Evolutionary conservation across 2,888 invertebrate genomes (phyloP), one percentile per base, ranked within the genome.

Genomic region (Agonopterix arenella): DNA sequence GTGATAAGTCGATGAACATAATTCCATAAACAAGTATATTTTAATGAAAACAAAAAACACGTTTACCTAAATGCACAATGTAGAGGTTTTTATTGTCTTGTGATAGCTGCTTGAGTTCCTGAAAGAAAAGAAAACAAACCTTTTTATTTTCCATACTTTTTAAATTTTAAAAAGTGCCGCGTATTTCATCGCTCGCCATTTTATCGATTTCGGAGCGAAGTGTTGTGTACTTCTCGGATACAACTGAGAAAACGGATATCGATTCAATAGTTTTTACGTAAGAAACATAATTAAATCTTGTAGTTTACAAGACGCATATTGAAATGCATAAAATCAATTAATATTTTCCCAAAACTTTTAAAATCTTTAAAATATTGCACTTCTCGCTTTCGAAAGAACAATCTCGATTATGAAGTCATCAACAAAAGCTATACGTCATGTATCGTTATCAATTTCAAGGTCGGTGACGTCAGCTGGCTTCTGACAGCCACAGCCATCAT

Each of bases 11-110:
- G n/a, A n/a, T n/a, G n/a, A n/a, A n/a, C n/a, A n/a, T n/a, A n/a
- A n/a, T n/a, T n/a, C n/a, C n/a, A n/a, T n/a, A 18, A 28, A 28
- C 18, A 38, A 38, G 38, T n/a, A n/a, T 9, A 40, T 40, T 40
- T 8, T 40, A 40, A 40, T 9, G 40, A 16, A 47, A 41, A 48
- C 45, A 40, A 18, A 18, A 40, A 50, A 28, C 45, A 41, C n/a
- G 49, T 73, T 89, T 90, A 96, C 96, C 96, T 70, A 96, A 85
- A 76, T 93, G 88, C 47, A 96, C 68, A 53, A 96, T 90, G 58
- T 93, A 92, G 47, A 96, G 70, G 63, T 93, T 93, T 57, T 90
- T 79, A 61, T 93, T 82, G 50, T 89, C 73, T 13, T 89, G 73
- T 1, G 93, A 90, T 55, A 96, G 64, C 54, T 90, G 80, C 57